Base-by-base conservation (phyloP, 2,888 invertebrate genomes). In the Leucophenga montana region DNA sequence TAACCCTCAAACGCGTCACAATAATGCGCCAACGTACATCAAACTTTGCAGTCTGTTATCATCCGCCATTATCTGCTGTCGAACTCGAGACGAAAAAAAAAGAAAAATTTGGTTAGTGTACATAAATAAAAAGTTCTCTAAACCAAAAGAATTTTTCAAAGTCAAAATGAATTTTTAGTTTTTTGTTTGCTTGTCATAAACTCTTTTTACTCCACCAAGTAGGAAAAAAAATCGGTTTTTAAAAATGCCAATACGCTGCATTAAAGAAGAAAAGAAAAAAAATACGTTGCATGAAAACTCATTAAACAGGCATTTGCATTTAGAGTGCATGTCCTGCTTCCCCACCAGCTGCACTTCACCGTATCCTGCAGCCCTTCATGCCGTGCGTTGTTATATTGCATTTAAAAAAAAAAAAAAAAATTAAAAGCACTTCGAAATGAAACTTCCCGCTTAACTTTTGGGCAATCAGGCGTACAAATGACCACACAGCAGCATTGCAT, bases 251-350 rank as follows among this genome's bases (percentile, higher is more conserved):
- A 27, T 20, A 56, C 22, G n/a, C 56, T 13, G 56, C 22, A 20
- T 13, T 22, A 18, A 18, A 56, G 9, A 1, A 9, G 3, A 9
- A 56, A 56, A 56, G 11, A 57, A 57, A 57, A 57, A 31, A n/a
- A 31, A 61, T 31, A 9, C 44, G 39, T 39, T 50, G 72, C 73
- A 75, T 78, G 75, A 80, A 83, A 82, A 82, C 82, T 83, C 82
- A 80, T 82, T 82, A 80, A 78, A 80, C 75, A 83, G 80, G 77
- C 77, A 83, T 82, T 82, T 82, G 79, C 82, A 78, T 83, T 82
- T 80, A 79, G 83, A 82, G 78, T 83, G 80, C 83, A 81, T 76
- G 79, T 50, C 50, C 50, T 50, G n/a, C 13, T 50, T 50, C 16
- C 50, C 48, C 8, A 4, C 50, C 50, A 4, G 46, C 8, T 46